phyloP scores from a whole-genome alignment of 2,888 invertebrate genomes.

The Sinelater perroti region DNA sequence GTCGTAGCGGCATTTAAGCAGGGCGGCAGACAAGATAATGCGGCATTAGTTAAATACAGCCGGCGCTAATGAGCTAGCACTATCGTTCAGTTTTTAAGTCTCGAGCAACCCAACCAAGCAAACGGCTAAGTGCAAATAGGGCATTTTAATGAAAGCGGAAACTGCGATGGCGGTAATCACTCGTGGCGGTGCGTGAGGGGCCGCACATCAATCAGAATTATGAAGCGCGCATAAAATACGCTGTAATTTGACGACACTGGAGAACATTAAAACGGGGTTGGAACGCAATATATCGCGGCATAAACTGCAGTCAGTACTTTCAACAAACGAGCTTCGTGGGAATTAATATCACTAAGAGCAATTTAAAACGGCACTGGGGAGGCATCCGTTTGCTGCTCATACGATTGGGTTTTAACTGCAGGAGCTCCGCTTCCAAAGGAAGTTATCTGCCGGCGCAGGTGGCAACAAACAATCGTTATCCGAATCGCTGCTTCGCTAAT shows the following conservation, averaged over 20 bases:
- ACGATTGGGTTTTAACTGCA: no score
- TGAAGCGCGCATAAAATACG: conserved; percentile 22
- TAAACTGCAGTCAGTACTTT: conserved; percentile 34
- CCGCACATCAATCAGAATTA: conserved; percentile 29
- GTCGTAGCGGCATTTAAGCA: conserved; percentile 36
- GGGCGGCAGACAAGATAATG: conserved; percentile 34
- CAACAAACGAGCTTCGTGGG: conserved; percentile 25
- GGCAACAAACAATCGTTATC: no score
- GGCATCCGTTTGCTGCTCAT: no score
- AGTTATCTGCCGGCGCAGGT: no score
- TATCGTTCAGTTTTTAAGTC: no score
- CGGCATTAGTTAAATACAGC: conserved; percentile 37
- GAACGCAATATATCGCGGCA: conserved; percentile 32
- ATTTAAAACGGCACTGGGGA: conserved; percentile 29
- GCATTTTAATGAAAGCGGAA: conserved; percentile 7
- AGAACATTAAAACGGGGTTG: conserved; percentile 29
- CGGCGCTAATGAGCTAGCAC: conserved; percentile 26
- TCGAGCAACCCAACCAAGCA: no score
- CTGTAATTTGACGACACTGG: conserved; percentile 24
- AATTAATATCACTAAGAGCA: conserved; percentile 33
- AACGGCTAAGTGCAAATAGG: no score
- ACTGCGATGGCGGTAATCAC: conserved; percentile 4
- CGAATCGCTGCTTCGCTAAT: no score
- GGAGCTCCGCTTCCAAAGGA: no score
- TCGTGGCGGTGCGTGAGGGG: conserved; percentile 5